Percentiles rank a stretch among this genome's conserved stretches.
Evolutionary conservation across 2,797 vertebrate species (phyloP).

Genomic region (Falco peregrinus): DNA sequence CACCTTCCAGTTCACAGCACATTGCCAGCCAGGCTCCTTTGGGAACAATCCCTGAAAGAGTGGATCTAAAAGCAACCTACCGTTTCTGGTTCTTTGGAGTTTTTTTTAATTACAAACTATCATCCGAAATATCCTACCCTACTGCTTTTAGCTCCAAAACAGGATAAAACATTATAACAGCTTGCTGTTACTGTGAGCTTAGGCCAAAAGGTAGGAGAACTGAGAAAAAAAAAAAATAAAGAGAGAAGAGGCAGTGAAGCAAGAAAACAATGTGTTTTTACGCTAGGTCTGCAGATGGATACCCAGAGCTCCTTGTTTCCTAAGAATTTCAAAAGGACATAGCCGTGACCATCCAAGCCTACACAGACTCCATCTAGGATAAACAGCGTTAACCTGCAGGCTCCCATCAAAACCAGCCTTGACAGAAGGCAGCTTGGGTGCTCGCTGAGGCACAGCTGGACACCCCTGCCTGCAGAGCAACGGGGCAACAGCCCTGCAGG

Average conservation of each 20-base stretch:
- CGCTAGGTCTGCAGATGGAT: not conserved
- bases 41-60: not conserved
- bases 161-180: not conserved
- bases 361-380: not conserved
- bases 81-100: not conserved
- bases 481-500: accelerated
- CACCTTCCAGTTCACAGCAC: not conserved
- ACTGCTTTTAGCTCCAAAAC: not conserved
- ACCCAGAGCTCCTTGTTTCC: not conserved
- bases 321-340: not conserved
- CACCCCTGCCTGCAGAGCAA: not conserved
- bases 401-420: not conserved
- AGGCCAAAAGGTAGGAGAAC: not conserved
- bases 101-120: not conserved
- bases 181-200: not conserved
- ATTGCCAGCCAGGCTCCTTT: not conserved
- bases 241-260: not conserved
- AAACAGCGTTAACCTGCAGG: not conserved
- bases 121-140: not conserved
- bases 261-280: not conserved
- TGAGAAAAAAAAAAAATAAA: not conserved
- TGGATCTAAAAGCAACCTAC: not conserved
- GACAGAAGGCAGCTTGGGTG: not conserved
- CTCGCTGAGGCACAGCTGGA: not conserved
- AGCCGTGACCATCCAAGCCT: not conserved